Percentiles rank a stretch among this genome's conserved stretches.
Conservation (phyloP, 1,140 invertebrate species). For the Calliphora vicina region DNA sequence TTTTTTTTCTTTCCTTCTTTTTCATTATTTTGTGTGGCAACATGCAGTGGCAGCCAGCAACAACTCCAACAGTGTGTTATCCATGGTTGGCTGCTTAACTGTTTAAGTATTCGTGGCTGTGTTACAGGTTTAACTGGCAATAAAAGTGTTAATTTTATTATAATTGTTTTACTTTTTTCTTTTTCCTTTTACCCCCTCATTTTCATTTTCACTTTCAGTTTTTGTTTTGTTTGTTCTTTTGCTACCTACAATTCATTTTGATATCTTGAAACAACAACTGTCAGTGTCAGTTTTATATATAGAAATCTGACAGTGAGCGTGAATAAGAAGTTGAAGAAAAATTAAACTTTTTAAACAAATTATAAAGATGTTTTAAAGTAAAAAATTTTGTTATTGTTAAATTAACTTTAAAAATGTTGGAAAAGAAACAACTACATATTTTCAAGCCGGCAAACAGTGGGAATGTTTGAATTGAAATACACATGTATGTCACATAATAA, state of each 20-base stretch:
- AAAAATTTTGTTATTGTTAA: too few species aligned
- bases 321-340: too few species aligned
- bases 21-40: background rate
- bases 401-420: too few species aligned
- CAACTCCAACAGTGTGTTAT: background rate
- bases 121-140: background rate
- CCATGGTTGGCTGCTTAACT: background rate
- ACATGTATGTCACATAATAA: too few species aligned
- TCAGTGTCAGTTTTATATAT: background rate
- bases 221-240: background rate
- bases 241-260: background rate
- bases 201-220: background rate
- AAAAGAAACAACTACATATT: too few species aligned
- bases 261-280: background rate
- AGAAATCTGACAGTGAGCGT: background rate
- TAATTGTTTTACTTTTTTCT: background rate
- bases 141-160: constrained; percentile 12
- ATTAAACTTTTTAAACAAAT: too few species aligned
- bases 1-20: too few species aligned
- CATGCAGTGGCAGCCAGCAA: too few species aligned
- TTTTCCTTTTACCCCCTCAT: background rate
- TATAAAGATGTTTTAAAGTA: too few species aligned
- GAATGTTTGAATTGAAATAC: too few species aligned
- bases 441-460: too few species aligned
- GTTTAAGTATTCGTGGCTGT: background rate